Evolutionary conservation across 2,797 vertebrate genomes (phyloP), one percentile per base, ranked within the genome.

Genomic region (Picus viridis): DNA sequence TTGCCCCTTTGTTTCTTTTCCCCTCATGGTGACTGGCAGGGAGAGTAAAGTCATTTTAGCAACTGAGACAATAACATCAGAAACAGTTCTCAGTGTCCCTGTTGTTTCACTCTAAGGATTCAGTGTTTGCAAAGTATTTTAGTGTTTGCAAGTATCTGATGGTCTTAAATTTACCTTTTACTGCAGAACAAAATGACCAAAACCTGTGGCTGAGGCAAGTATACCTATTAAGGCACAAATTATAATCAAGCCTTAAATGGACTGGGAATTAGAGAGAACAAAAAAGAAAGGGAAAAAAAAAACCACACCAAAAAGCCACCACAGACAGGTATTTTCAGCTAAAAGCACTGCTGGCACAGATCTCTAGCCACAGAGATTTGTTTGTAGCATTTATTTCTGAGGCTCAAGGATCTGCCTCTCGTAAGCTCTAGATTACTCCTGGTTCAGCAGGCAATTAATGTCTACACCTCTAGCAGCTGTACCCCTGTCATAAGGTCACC

Each of bases 381-480:
- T 39, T 39, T 39, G 39, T 59, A 72, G 63, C 49, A 83, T 57
- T 90, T 3, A 80, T 65, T 71, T 87, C 81, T 30, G 15, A 88
- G 70, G 94, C 45, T 67, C 64, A 45, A 7, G 61, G n/a, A 72
- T 61, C 51, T 89, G 85, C 27, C 81, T 32, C 32, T 90, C 65
- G 2, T 53, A 45, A 67, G 29, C 49, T 70, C 70, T 59, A 73
- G 12, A 70, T 70, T 17, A 76, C 24, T 71, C 78, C 77, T n/a
- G 51, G 51, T 65, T 90, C 67, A 53, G 57, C 69, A 81, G 12
- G 56, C 12, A 78, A 41, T 65, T 71, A 15, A 19, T 3, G 4
- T 30, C 65, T 62, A 4, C 41, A 73, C 36, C 81, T 80, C 1
- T 12, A 91, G 76, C 39, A 81, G 34, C 56, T 67, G 59, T 14